Conservation (phyloP, 2,113 vertebrate species). For the Phycodurus eques region DNA sequence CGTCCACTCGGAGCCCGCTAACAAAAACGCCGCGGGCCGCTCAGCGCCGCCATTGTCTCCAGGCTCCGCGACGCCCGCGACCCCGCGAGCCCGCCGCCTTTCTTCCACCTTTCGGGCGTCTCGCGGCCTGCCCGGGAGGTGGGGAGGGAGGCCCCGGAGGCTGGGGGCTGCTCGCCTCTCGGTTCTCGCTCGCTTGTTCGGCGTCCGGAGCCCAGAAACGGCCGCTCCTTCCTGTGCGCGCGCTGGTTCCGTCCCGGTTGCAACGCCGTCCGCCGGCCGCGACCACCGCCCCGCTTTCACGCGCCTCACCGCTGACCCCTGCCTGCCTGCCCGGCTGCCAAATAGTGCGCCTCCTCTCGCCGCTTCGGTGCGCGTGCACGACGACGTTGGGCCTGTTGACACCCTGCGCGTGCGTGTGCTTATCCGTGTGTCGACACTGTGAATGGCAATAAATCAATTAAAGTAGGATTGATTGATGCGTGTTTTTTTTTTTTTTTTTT, state of each 20-base stretch:
- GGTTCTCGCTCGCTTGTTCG: constrained; percentile 32
- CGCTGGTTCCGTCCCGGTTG: constrained; percentile 71
- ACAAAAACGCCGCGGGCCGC: constrained; percentile 64
- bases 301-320: constrained; percentile 19
- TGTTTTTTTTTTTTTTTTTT: background rate
- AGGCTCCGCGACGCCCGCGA: background rate
- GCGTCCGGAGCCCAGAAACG: constrained; percentile 59
- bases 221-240: constrained; percentile 75
- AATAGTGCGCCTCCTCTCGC: constrained; percentile 13
- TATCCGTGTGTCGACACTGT: background rate
- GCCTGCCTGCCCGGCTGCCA: background rate
- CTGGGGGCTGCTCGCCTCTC: constrained; percentile 44
- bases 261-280: constrained; percentile 27
- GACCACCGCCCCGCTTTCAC: constrained; percentile 19
- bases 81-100: background rate
- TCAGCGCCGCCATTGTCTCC: constrained; percentile 47
- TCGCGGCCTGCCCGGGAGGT: constrained; percentile 21
- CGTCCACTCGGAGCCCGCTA: constrained; percentile 66
- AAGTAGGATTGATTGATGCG: constrained; percentile 5
- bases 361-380: background rate
- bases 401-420: background rate
- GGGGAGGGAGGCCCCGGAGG: background rate
- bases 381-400: background rate
- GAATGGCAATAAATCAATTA: constrained; percentile 51
- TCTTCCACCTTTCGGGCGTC: background rate